Base-by-base conservation (phyloP, 2,113 vertebrate species). In the Saguinus midas region DNA sequence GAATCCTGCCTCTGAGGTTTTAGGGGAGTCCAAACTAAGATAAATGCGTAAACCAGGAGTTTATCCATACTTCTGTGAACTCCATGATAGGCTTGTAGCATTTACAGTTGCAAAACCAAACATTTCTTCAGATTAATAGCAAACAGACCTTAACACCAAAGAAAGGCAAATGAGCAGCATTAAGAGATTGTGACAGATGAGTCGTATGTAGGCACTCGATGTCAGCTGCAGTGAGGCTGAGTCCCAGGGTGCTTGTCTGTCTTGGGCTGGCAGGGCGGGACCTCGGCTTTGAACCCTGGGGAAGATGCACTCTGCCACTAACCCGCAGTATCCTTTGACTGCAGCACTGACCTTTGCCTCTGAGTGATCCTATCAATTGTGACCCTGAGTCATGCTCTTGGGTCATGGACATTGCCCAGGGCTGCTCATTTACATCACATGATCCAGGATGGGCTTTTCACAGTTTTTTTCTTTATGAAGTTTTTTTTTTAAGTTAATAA, bases 301-400 rank as follows among this genome's bases (percentile, higher is more conserved):
- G 21, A 48, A 13, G 27, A 11, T 18, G 20, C 14, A 2, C 27
- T 58, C n/a, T 0, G 0, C 18, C 40, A 5, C 8, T 18, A n/a
- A 21, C 55, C 12, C 16, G 0, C 21, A 58, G 27, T 3, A 40
- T 4, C n/a, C 37, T 52, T 64, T 20, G 81, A 32, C 55, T 35
- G 13, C 48, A 72, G 18, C 37, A 3, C 1, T 20, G 45, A 18
- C 35, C 58, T 27, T 7, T 16, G 57, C 43, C 23, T 72, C 48
- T 21, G 45, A 9, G 21, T 5, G 14, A 35, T 14, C 32, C 45
- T 45, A 3, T 29, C 23, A 16, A 72, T 21, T 18, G 29, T 81
- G 91, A 72, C 5, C 16, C 7, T 12, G 35, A 78, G 48, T 89
- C 29, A 55, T 21, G 29, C 20, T 40, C 17, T n/a, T 3, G 2